Conservation (phyloP, 1,140 invertebrate species). For the Bombus difficillimus region DNA sequence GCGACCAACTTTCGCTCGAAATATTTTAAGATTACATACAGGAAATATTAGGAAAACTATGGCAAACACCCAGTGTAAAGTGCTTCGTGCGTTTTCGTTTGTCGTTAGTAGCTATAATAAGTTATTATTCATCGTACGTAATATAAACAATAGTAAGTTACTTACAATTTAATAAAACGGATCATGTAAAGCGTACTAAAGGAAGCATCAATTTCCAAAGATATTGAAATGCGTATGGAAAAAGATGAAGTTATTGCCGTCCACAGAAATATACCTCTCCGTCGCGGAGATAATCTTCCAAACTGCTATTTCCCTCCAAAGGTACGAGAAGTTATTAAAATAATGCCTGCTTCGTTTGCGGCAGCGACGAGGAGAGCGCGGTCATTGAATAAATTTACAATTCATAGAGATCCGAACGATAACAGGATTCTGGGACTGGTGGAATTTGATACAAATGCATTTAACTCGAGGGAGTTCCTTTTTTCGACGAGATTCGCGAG, state of each 20-base stretch:
- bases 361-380: not conserved
- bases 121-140: no score
- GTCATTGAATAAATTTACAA: constrained; percentile 31
- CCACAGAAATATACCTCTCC: not conserved
- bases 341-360: constrained; percentile 19
- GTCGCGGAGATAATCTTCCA: not conserved
- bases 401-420: constrained; percentile 25
- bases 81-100: no score
- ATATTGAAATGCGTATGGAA: not conserved
- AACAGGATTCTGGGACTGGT: not conserved
- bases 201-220: not conserved
- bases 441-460: constrained; percentile 20
- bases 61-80: no score
- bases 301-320: not conserved
- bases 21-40: not conserved
- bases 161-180: no score
- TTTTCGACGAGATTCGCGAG: not conserved
- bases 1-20: not conserved
- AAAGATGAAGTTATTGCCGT: not conserved
- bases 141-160: no score
- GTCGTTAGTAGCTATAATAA: no score
- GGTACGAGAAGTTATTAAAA: constrained; percentile 16
- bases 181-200: not conserved
- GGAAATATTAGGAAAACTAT: no score
- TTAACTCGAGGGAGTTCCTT: not conserved